Evolutionary conservation across 2,888 invertebrate species (phyloP).

Genomic region (Euclidia mi): DNA sequence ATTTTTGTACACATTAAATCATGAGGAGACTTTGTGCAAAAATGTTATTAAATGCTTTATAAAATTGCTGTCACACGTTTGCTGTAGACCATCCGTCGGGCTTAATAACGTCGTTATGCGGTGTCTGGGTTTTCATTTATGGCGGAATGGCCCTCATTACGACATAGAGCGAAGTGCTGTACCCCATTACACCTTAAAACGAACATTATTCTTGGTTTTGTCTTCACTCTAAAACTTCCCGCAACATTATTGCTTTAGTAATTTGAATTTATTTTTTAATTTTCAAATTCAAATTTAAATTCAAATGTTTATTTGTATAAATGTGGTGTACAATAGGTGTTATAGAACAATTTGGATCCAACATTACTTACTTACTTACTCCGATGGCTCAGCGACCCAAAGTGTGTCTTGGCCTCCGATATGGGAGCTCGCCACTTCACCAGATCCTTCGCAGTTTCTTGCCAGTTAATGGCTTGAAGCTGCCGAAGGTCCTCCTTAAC

Average conservation of each 20-base stretch:
- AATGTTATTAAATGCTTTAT: conserved; percentile 11
- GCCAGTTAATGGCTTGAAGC: too few species aligned
- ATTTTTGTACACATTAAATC: too few species aligned
- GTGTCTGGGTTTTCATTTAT: conserved; percentile 79
- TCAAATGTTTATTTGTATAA: neutral
- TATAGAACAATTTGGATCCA: conserved; percentile 8
- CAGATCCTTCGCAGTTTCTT: too few species aligned
- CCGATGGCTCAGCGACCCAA: too few species aligned
- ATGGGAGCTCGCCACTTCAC: too few species aligned
- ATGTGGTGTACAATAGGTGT: conserved; percentile 5
- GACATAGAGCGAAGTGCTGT: conserved; percentile 80
- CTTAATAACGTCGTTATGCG: conserved; percentile 70
- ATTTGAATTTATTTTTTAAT: conserved; percentile 42
- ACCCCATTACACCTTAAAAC: conserved; percentile 74
- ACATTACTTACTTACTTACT: too few species aligned
- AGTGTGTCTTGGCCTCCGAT: too few species aligned
- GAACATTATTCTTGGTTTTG: conserved; percentile 76
- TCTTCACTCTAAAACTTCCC: conserved; percentile 66
- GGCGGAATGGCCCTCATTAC: conserved; percentile 78
- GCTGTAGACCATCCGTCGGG: conserved; percentile 28
- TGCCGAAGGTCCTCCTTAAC: too few species aligned
- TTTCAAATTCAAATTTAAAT: too few species aligned
- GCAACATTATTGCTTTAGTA: conserved; percentile 38
- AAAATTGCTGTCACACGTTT: conserved; percentile 28
- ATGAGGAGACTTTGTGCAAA: too few species aligned